These are phyloP conservation scores for Cirrhinus molitorella DNA, from an alignment of 2,797 vertebrate genomes.

Conservation along the genomic window DNA sequence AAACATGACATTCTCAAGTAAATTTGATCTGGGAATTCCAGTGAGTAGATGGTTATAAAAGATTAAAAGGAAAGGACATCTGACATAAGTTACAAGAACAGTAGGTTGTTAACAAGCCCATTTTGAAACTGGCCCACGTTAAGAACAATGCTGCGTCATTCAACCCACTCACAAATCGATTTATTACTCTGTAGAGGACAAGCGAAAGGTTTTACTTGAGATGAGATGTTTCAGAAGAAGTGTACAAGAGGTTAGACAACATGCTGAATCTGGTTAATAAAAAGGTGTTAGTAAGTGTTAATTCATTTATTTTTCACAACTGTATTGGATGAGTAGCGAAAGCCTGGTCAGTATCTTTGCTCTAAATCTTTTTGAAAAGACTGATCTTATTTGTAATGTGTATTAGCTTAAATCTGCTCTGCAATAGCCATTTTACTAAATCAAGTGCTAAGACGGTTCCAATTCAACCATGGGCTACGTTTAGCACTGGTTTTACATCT, in stretches of 20 bases:
- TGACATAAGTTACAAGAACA: conserved; percentile 44
- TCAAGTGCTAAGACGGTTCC: conserved; percentile 25
- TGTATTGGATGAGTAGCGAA: conserved; percentile 19
- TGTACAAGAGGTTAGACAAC: neutral
- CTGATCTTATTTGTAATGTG: neutral
- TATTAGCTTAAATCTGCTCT: neutral
- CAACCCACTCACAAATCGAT: neutral
- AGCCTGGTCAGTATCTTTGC: conserved; percentile 30
- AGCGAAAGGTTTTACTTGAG: conserved; percentile 40
- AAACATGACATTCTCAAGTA: conserved; percentile 40
- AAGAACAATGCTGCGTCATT: neutral
- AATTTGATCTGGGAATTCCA: conserved; percentile 4
- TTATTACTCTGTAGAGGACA: neutral
- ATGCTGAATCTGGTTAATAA: neutral
- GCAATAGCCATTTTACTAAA: neutral
- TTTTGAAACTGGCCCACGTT: conserved; percentile 40
- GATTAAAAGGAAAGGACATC: neutral
- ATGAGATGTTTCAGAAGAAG: conserved; percentile 9
- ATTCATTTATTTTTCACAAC: neutral
- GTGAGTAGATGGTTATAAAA: neutral
- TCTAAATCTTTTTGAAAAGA: neutral
- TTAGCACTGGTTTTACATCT: neutral
- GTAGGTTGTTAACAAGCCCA: conserved; percentile 36
- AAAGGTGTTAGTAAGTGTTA: conserved; percentile 21
- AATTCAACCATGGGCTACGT: conserved; percentile 48